A percentile compares a stretch with the other conserved stretches of the same genome.
These are phyloP conservation scores for Cettia cetti DNA, from an alignment of 2,113 vertebrate genomes.

Conservation along the genomic window DNA sequence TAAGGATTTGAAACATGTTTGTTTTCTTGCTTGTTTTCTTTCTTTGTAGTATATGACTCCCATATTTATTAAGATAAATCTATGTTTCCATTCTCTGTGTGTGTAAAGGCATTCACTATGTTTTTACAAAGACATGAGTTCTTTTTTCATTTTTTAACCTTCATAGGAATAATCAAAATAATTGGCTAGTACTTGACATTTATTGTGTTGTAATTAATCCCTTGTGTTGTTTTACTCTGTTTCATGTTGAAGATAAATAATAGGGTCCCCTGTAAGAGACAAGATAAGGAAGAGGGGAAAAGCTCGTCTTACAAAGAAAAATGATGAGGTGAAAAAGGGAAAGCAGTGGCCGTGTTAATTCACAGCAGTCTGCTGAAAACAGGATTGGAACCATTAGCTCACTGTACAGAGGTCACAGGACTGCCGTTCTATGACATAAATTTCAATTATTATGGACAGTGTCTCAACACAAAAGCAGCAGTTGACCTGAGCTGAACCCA, in stretches of 20 bases:
- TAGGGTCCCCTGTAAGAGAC: not conserved
- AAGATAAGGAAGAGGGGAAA: not conserved
- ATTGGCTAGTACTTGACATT: not conserved
- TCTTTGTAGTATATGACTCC: not conserved
- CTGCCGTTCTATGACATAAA: slow-evolving; percentile 1
- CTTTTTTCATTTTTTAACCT: not conserved
- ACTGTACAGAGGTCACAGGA: not conserved
- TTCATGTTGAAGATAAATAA: not conserved
- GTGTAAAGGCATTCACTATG: not conserved
- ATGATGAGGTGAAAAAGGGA: not conserved
- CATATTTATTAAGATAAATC: not conserved
- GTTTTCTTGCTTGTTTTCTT: not conserved
- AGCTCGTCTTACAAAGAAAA: not conserved
- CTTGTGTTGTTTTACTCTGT: not conserved
- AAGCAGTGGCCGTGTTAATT: not conserved
- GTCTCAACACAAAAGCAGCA: not conserved
- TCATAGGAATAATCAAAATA: not conserved
- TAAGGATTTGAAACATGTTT: not conserved
- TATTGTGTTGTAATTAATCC: not conserved
- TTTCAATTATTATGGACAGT: slow-evolving; percentile 20
- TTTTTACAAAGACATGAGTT: not conserved
- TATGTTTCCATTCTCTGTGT: not conserved
- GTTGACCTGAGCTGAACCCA: slow-evolving; percentile 36
- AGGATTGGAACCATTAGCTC: not conserved
- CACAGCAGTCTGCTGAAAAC: not conserved